A percentile compares a stretch with the other conserved stretches of the same genome.
Evolutionary conservation across 1,140 invertebrate species (phyloP).

Genomic region (Caerostris darwini): DNA sequence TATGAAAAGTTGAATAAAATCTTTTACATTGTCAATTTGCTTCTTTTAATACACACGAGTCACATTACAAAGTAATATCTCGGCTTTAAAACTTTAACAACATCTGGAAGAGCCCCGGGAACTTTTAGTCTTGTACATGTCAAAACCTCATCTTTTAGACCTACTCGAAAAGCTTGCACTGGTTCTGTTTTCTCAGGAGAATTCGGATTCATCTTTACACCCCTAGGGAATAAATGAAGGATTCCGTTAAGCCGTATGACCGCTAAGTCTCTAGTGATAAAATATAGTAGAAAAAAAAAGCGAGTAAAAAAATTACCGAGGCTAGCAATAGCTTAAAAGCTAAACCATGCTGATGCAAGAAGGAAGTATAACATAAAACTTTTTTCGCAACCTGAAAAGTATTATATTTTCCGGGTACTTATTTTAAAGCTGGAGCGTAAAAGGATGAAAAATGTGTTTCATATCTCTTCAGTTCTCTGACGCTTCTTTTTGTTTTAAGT

Average conservation of each 20-base stretch:
- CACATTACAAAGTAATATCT: background rate
- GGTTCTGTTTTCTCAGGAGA: background rate
- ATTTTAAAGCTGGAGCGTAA: constrained; percentile 15
- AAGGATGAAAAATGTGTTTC: constrained; percentile 30
- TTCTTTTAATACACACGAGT: background rate
- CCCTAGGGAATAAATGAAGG: constrained; percentile 13
- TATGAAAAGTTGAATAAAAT: too few relatives aligned
- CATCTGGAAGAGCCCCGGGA: constrained; percentile 1
- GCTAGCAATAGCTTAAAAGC: constrained; percentile 12
- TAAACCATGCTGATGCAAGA: constrained; percentile 6
- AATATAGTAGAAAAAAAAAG: background rate
- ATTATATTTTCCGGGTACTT: constrained; percentile 19
- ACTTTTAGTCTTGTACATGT: background rate
- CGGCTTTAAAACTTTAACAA: background rate
- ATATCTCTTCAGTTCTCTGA: constrained; percentile 5
- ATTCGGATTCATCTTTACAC: constrained; percentile 9
- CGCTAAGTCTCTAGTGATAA: constrained; percentile 23
- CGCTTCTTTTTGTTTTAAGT: constrained; percentile 12
- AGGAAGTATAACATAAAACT: constrained; percentile 27
- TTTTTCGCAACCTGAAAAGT: background rate
- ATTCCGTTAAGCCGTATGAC: constrained; percentile 2
- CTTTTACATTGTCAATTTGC: background rate
- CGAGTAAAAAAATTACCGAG: background rate
- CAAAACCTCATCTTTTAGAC: constrained; percentile 17
- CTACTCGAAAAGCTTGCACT: background rate